Percentiles rank a stretch among this genome's conserved stretches.
These are phyloP conservation scores for Sternarchorhynchus goeldii DNA, from an alignment of 2,797 vertebrate genomes.

Conservation along the genomic window DNA sequence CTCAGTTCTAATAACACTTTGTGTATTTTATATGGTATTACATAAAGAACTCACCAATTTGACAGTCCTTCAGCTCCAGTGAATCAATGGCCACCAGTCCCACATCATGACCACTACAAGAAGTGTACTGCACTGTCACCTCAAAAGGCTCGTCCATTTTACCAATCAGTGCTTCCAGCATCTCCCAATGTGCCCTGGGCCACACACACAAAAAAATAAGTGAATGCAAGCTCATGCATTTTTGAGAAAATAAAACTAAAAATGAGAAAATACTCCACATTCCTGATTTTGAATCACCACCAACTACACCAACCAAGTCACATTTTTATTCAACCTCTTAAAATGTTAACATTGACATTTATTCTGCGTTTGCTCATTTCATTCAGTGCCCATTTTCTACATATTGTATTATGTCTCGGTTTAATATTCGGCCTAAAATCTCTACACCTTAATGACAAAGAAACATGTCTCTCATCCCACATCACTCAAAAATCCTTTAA, in stretches of 20 bases:
- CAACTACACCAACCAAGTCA: background rate
- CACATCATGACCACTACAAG: conserved; percentile 64
- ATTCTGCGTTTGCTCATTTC: background rate
- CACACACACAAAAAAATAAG: conserved; percentile 11
- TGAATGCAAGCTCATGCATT: background rate
- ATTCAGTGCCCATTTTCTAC: background rate
- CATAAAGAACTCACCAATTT: conserved; percentile 58
- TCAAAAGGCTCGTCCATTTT: conserved; percentile 78
- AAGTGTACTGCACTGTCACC: conserved; percentile 79
- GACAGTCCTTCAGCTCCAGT: conserved; percentile 78
- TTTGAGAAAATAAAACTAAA: background rate
- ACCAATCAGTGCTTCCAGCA: conserved; percentile 76
- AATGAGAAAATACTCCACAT: background rate
- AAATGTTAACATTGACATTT: conserved; percentile 10
- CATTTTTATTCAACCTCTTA: background rate
- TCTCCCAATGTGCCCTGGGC: conserved; percentile 76
- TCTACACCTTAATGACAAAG: background rate
- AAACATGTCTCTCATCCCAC: conserved; percentile 17
- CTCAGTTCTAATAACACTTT: conserved; percentile 1
- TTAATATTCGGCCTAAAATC: conserved; percentile 8
- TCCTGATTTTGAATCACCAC: background rate
- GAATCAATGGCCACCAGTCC: conserved; percentile 79
- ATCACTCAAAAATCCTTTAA: conserved; percentile 12
- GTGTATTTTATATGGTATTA: background rate
- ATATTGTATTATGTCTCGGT: background rate